Conservation (phyloP, 2,797 vertebrate genomes). For the Pempheris klunzingeri region DNA sequence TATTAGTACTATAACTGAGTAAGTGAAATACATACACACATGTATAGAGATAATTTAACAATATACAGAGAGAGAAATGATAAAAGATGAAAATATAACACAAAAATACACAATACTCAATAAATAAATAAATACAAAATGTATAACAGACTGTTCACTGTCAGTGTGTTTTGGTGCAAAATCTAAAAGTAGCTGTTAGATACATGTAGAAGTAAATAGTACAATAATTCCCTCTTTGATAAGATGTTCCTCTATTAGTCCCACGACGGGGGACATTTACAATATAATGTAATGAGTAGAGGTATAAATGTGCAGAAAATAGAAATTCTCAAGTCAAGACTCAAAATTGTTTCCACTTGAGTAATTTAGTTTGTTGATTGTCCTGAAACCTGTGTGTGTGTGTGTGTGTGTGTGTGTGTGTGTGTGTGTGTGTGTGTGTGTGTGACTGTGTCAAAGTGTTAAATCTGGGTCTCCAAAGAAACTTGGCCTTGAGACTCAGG, state of each 20-base stretch:
- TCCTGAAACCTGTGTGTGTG: no score
- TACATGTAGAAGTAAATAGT: neutral
- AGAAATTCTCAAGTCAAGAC: neutral
- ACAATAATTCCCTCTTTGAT: neutral
- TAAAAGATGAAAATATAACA: no score
- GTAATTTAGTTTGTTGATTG: neutral
- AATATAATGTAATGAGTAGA: neutral
- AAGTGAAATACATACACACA: neutral
- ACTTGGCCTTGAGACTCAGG: neutral
- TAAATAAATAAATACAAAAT: no score
- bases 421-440: no score
- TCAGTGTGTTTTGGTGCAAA: neutral
- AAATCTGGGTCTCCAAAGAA: constrained; percentile 33
- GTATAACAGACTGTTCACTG: neutral
- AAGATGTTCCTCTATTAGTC: no score
- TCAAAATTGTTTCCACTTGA: neutral
- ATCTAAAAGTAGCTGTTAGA: neutral
- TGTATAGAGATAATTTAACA: no score
- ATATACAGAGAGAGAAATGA: no score
- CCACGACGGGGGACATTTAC: no score
- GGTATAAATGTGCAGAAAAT: no score
- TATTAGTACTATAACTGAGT: neutral
- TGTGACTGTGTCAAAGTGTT: neutral
- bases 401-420: no score
- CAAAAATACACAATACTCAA: no score